phyloP scores from a whole-genome alignment of 2,888 invertebrate genomes.

The Eupithecia dodoneata region DNA sequence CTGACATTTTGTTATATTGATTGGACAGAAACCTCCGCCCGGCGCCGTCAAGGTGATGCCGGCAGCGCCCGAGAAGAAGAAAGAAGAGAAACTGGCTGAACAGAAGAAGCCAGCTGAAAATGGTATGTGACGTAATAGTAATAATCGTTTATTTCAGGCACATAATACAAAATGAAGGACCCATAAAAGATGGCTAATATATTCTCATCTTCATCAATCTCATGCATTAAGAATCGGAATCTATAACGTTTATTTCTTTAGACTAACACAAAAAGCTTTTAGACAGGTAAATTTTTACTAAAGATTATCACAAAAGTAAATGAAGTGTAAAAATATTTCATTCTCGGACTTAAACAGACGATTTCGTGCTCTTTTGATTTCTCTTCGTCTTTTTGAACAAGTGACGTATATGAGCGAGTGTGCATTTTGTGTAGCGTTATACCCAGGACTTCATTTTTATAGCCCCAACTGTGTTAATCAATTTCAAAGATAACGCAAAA shows the following conservation, averaged over 20 bases:
- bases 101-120: conserved; percentile 76
- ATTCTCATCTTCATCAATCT: too few species aligned
- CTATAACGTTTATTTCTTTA: not conserved
- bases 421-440: not conserved
- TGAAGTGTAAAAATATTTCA: not conserved
- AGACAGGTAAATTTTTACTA: not conserved
- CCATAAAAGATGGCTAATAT: too few species aligned
- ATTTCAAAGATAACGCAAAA: not conserved
- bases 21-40: conserved; percentile 88
- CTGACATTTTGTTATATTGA: not conserved
- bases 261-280: not conserved
- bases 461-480: not conserved
- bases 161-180: too few species aligned
- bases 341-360: not conserved
- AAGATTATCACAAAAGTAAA: not conserved
- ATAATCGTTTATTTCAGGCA: too few species aligned
- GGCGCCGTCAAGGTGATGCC: conserved; percentile 94
- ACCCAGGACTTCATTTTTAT: not conserved
- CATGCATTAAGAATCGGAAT: not conserved
- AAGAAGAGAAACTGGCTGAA: conserved; percentile 66
- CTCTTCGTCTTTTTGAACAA: not conserved
- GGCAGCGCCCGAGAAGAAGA: conserved; percentile 85
- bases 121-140: conserved; percentile 53
- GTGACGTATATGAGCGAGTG: not conserved
- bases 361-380: not conserved